A percentile compares a stretch with the other conserved stretches of the same genome.
These are phyloP conservation scores for Antrozous pallidus DNA, from an alignment of 2,797 vertebrate species.

Conservation along the genomic window DNA sequence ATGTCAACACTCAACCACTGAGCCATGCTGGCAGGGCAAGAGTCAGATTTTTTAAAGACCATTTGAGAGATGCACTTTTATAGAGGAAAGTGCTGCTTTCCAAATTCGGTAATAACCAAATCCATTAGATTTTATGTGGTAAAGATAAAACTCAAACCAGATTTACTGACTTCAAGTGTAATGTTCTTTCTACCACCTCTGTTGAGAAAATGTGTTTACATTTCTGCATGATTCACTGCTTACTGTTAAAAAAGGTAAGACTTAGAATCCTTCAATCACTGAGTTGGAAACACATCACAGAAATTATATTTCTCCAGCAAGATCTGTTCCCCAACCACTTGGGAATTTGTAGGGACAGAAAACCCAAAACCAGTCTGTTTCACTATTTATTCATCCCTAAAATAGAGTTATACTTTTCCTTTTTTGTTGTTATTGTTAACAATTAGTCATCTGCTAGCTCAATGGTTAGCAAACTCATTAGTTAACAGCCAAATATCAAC, in stretches of 20 bases:
- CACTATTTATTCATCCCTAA: background rate
- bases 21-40: no score
- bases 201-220: background rate
- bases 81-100: background rate
- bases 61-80: background rate
- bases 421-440: background rate
- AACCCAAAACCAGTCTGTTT: background rate
- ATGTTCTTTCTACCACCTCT: background rate
- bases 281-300: background rate
- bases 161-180: background rate
- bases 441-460: background rate
- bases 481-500: no score
- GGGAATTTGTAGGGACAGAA: background rate
- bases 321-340: background rate
- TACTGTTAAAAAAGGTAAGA: background rate
- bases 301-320: background rate
- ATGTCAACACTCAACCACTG: no score
- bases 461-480: no score
- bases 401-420: background rate
- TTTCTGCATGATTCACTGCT: background rate
- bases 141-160: conserved; percentile 11
- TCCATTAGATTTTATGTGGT: background rate
- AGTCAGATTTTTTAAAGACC: background rate
- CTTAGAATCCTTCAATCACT: background rate
- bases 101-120: background rate